Evolutionary conservation across 1,140 invertebrate species (phyloP).

Genomic region (Spodoptera litura): DNA sequence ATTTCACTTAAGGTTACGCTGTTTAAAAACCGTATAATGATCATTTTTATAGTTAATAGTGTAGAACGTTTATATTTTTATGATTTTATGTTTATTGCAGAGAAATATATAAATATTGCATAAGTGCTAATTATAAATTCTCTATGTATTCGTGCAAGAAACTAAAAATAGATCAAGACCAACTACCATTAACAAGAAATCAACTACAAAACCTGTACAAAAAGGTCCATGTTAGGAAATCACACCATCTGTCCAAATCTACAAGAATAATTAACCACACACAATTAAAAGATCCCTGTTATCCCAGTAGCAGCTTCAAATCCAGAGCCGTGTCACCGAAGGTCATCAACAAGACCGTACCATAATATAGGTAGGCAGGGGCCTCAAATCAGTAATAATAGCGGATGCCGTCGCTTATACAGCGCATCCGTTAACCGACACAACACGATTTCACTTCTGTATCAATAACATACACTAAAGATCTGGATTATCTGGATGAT

Average conservation of each 20-base stretch:
- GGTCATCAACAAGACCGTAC: slow-evolving; percentile 10
- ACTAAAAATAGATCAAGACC: too few species aligned
- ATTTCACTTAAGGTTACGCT: background rate
- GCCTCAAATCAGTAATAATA: slow-evolving; percentile 75
- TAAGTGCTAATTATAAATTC: too few species aligned
- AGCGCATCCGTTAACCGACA: slow-evolving; percentile 39
- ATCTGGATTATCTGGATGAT: too few species aligned
- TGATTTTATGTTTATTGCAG: too few species aligned
- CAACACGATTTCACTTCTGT: slow-evolving; percentile 51
- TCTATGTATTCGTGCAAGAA: too few species aligned
- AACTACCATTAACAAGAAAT: too few species aligned
- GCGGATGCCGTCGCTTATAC: slow-evolving; percentile 70
- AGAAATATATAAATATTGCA: too few species aligned
- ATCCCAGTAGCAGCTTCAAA: background rate
- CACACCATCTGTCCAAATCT: too few species aligned
- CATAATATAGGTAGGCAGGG: slow-evolving; percentile 62
- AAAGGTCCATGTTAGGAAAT: background rate
- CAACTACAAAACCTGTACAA: background rate
- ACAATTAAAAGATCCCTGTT: background rate
- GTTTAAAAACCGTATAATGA: background rate
- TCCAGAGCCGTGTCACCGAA: slow-evolving; percentile 9
- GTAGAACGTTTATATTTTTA: too few species aligned
- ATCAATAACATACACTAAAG: slow-evolving; percentile 23
- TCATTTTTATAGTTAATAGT: too few species aligned
- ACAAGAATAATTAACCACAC: background rate